A percentile compares a stretch with the other conserved stretches of the same genome.
Conservation (phyloP, 37 sponge, comb jelly and placozoan species). For the Theonella swinhoei region DNA sequence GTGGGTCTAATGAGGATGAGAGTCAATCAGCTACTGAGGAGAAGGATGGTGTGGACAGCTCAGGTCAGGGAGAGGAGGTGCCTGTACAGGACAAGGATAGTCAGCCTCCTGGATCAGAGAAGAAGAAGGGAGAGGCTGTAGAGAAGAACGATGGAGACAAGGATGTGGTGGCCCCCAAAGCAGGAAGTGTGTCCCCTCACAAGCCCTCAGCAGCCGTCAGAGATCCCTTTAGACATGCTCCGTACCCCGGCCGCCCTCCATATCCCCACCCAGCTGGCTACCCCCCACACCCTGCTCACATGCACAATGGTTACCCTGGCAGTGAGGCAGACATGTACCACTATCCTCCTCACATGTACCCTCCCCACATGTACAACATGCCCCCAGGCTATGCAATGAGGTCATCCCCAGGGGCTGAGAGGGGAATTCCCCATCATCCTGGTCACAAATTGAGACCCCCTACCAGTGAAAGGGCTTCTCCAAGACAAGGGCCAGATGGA, state of each 20-base stretch:
- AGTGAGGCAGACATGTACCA: background rate
- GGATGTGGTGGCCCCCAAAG: background rate
- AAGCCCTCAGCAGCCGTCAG: background rate
- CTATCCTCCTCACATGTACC: background rate
- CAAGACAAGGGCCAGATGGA: too few relatives aligned
- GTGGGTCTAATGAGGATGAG: background rate
- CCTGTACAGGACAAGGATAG: background rate
- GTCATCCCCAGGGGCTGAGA: background rate
- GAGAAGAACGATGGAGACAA: background rate
- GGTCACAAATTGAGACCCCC: too few relatives aligned
- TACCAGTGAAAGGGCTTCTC: too few relatives aligned
- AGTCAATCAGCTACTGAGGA: background rate
- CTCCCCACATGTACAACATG: background rate
- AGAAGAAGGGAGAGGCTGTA: background rate
- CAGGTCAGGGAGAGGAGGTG: background rate
- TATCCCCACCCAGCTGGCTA: background rate
- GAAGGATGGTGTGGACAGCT: background rate
- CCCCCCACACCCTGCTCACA: slow-evolving; percentile 14
- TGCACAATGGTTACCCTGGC: background rate
- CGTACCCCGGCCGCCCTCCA: background rate
- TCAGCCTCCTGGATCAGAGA: background rate
- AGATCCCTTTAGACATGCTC: background rate
- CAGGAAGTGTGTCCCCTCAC: too few relatives aligned
- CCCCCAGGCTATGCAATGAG: background rate
- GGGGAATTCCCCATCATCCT: background rate